Conservation (phyloP, 2,113 vertebrate genomes). For the Chauna torquata region DNA sequence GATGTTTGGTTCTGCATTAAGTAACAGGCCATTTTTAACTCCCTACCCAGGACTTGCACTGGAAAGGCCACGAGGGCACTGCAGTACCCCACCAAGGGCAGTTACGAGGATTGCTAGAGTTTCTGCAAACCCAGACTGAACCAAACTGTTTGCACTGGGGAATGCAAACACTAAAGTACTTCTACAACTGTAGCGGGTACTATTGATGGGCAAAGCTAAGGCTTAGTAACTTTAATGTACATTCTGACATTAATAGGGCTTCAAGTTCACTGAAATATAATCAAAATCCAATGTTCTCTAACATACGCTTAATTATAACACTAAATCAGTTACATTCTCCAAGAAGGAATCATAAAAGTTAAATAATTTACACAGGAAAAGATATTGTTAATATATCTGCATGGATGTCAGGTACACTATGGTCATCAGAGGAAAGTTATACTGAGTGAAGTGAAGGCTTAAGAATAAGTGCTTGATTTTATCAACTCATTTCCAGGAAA, state of each 20-base stretch:
- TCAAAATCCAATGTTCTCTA: too few relatives aligned
- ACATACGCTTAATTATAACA: too few relatives aligned
- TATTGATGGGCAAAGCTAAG: too few relatives aligned
- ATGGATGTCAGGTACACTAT: neutral
- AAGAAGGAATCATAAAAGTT: neutral
- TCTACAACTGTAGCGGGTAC: neutral
- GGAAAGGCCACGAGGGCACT: neutral
- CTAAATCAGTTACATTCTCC: neutral
- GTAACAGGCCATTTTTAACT: neutral
- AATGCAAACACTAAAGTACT: neutral
- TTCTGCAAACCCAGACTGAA: neutral
- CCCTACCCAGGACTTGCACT: neutral
- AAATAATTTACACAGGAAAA: neutral
- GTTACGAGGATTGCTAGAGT: neutral
- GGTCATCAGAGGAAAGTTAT: neutral
- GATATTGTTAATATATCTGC: neutral
- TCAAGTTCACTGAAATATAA: too few relatives aligned
- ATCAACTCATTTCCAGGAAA: neutral
- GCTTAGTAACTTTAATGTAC: too few relatives aligned
- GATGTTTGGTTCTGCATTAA: neutral
- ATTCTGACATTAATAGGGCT: too few relatives aligned
- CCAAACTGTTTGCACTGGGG: neutral
- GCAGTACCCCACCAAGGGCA: neutral
- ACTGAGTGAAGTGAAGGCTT: neutral
- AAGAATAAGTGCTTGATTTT: neutral